Percentiles rank a stretch among this genome's conserved stretches.
Conservation (phyloP, 2,113 vertebrate genomes). For the Phainopepla nitens region DNA sequence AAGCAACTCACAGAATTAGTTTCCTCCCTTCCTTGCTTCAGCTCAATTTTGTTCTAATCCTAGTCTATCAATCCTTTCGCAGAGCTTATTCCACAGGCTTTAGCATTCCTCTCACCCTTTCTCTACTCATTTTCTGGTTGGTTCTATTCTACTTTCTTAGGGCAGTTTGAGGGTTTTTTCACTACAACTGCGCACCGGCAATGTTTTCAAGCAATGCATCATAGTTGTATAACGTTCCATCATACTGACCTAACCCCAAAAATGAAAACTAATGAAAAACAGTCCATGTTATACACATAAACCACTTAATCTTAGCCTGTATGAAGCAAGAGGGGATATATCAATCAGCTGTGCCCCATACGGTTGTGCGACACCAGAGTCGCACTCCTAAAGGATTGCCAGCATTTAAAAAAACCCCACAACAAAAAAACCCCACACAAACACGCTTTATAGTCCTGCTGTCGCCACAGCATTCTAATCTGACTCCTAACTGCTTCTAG, state of each 20-base stretch:
- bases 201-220: background rate
- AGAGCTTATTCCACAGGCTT: background rate
- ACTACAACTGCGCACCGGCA: background rate
- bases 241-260: background rate
- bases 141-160: background rate
- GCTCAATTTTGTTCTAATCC: background rate
- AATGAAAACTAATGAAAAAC: background rate
- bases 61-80: background rate
- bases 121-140: background rate
- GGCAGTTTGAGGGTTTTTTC: background rate
- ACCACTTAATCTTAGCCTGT: background rate
- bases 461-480: background rate
- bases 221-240: background rate
- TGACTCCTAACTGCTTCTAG: background rate
- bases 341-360: background rate
- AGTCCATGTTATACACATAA: background rate
- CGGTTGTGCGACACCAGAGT: accelerated
- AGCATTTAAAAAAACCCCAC: background rate
- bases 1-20: background rate
- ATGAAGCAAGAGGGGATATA: background rate
- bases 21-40: background rate
- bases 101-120: background rate
- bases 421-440: background rate
- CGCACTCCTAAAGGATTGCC: background rate
- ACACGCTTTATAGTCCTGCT: background rate